Conservation (phyloP, 2,888 invertebrate genomes). For the Lymantria dispar region DNA sequence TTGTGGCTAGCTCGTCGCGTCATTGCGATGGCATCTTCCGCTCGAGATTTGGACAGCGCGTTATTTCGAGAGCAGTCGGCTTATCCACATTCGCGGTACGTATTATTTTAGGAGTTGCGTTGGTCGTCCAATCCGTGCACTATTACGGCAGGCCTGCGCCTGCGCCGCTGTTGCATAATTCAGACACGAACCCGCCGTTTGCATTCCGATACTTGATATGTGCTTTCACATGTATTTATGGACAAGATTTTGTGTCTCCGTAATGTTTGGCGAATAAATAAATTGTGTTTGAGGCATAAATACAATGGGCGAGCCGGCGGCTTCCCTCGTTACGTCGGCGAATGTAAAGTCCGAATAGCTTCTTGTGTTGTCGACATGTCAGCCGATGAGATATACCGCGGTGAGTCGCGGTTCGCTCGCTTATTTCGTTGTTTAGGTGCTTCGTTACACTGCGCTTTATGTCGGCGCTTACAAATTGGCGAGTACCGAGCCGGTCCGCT, state of each 20-base stretch:
- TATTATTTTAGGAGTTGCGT: conserved; percentile 73
- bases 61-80: conserved; percentile 41
- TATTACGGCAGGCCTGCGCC: conserved; percentile 68
- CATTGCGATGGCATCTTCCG: conserved; percentile 10
- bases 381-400: conserved; percentile 69
- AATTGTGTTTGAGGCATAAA: conserved; percentile 79
- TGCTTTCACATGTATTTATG: conserved; percentile 83
- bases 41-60: conserved; percentile 41
- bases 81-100: conserved; percentile 39
- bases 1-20: conserved; percentile 6
- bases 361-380: conserved; percentile 74
- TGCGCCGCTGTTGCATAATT: conserved; percentile 78
- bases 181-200: conserved; percentile 78
- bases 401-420: conserved; percentile 50
- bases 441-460: conserved; percentile 76
- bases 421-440: conserved; percentile 72
- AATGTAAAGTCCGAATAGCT: conserved; percentile 74
- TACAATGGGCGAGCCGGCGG: conserved; percentile 76
- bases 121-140: conserved; percentile 59
- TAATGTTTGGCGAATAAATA: conserved; percentile 82
- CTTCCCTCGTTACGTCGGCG: conserved; percentile 79
- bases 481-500: conserved; percentile 48
- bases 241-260: conserved; percentile 82
- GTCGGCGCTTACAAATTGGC: conserved; percentile 78
- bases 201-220: conserved; percentile 82